Evolutionary conservation across 2,113 vertebrate species (phyloP).

Genomic region (Oceanodroma tethys): DNA sequence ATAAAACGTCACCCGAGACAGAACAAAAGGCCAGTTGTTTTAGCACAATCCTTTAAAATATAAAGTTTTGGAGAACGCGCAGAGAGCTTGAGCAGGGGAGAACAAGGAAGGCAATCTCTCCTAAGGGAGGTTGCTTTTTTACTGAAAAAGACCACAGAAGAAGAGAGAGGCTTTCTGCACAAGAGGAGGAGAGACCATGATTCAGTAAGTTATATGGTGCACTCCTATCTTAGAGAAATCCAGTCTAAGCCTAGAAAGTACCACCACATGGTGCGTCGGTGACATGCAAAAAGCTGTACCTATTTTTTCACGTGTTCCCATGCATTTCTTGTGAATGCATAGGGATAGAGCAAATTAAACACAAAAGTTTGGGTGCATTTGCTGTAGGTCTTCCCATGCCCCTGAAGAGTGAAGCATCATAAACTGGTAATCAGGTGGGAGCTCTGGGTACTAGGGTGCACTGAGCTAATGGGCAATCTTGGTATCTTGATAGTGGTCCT

Average conservation of each 20-base stretch:
- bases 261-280: not conserved
- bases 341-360: not conserved
- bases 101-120: not conserved
- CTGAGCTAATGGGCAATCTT: not conserved
- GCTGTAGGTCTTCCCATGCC: not conserved
- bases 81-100: not conserved
- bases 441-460: not conserved
- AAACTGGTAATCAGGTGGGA: not conserved
- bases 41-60: not conserved
- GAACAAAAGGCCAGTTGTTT: slow-evolving; percentile 17
- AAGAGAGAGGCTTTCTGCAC: not conserved
- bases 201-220: not conserved
- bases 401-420: not conserved
- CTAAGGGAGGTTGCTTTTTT: not conserved
- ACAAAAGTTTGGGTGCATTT: not conserved
- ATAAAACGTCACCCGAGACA: not conserved
- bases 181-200: not conserved
- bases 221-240: not conserved
- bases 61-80: not conserved
- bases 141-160: not conserved
- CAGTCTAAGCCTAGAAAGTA: not conserved
- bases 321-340: not conserved
- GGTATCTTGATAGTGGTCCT: not conserved
- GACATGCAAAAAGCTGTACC: not conserved
- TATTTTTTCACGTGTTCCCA: not conserved